A percentile compares a stretch with the other conserved stretches of the same genome.
Conservation (phyloP, 2,888 invertebrate genomes). For the Drosophila demipolita region DNA sequence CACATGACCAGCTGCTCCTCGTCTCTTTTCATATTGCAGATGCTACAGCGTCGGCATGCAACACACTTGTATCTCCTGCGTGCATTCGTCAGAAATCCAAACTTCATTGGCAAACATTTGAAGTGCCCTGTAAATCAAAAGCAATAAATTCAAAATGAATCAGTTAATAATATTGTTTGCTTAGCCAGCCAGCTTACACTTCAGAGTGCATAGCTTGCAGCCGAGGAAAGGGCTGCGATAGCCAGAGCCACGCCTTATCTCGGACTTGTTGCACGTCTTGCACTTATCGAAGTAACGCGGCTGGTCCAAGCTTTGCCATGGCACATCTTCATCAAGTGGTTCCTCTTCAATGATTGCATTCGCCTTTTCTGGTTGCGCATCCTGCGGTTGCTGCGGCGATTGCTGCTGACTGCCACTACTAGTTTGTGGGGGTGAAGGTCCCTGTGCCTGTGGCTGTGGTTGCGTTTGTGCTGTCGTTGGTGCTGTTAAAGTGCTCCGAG, state of each 20-base stretch:
- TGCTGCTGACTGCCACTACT: background rate
- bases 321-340: background rate
- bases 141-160: background rate
- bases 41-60: conserved; percentile 93
- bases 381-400: conserved; percentile 4
- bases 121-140: conserved; percentile 78
- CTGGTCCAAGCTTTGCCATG: conserved; percentile 11
- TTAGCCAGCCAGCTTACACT: conserved; percentile 56
- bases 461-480: background rate
- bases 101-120: conserved; percentile 69
- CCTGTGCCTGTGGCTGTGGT: conserved; percentile 1
- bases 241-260: conserved; percentile 75
- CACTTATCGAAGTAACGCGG: conserved; percentile 65
- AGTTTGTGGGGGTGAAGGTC: background rate
- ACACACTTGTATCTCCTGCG: conserved; percentile 92
- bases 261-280: conserved; percentile 70
- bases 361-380: background rate
- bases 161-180: no score
- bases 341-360: background rate
- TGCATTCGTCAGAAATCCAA: conserved; percentile 71
- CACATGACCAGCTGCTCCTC: conserved; percentile 89
- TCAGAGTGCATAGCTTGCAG: conserved; percentile 77
- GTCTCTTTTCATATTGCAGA: conserved; percentile 44
- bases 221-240: conserved; percentile 76
- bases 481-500: conserved; percentile 50